Base-by-base conservation (phyloP, 2,113 vertebrate species). In the Cinclus mexicanus region DNA sequence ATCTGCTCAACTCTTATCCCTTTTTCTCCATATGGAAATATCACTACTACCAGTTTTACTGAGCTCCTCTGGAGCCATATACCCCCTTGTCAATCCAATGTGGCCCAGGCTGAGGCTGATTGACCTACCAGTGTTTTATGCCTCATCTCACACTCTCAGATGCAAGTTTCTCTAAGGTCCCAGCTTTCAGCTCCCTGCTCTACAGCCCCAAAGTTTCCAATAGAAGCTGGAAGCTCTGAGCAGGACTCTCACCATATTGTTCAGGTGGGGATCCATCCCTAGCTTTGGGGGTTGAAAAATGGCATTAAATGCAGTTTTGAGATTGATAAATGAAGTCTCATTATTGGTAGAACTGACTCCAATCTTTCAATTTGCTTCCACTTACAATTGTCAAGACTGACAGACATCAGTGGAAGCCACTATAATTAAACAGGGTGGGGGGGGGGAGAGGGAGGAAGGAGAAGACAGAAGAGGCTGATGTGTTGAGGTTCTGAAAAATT, bases 41-140 rank as follows among this genome's bases (percentile, higher is more conserved):
- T 17, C 42, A 90, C 5, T 4, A 71, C 28, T 25, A n/a, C 15
- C 28, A 49, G 25, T 52, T 90, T 31, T 37, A 60, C 50, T 39
- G 50, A 82, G 19, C 41, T 71, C 19, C 41, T 64, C 9, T n/a
- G 44, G 49, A 56, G 29, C 69, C 4, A 13, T 6, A 8, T 4
- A 18, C 7, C 25, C 20, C 15, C 20, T 61, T 52, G 33, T n/a
- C 0, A 0, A 61, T 41, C 18, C 49, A 12, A 11, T 8, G 4
- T 63, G 23, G 39, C 26, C 20, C 47, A 68, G 22, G 35, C 52
- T 75, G 22, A 49, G n/a, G 24, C 23, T 68, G 53, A 63, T 22
- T 4, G 22, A 5, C 24, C 35, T 28, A 20, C 23, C 39, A 21
- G 21, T 13, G 21, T 12, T 47, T 81, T 29, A 39, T 24, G 14